phyloP scores from a whole-genome alignment of 1,140 invertebrate species.

The Lithobius niger region DNA sequence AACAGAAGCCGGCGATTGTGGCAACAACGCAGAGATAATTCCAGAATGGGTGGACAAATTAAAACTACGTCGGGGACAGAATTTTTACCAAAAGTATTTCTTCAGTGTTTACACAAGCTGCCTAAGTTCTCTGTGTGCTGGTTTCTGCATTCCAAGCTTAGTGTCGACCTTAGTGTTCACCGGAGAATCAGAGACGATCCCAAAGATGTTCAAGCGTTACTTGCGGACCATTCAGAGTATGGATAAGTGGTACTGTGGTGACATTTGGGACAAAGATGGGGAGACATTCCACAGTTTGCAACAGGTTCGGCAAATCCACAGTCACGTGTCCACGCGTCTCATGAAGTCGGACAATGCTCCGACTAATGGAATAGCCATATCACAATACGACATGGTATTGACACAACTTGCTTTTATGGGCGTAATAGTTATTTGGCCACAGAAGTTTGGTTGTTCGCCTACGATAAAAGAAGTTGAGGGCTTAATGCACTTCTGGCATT shows the following conservation, averaged over 20 bases:
- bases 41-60: not conserved
- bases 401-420: constrained; percentile 60
- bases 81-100: constrained; percentile 3
- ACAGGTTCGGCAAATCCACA: constrained; percentile 35
- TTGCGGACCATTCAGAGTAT: constrained; percentile 54
- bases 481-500: constrained; percentile 70
- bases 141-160: constrained; percentile 23
- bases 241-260: constrained; percentile 52
- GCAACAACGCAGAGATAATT: not conserved
- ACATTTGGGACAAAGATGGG: constrained; percentile 37
- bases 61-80: not conserved
- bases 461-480: constrained; percentile 49
- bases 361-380: too few species aligned
- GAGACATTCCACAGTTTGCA: constrained; percentile 32
- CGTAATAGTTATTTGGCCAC: constrained; percentile 47
- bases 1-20: not conserved
- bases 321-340: constrained; percentile 26
- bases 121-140: constrained; percentile 7
- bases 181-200: constrained; percentile 33
- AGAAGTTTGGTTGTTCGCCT: constrained; percentile 45
- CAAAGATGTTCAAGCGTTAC: constrained; percentile 57
- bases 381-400: constrained; percentile 65
- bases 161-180: constrained; percentile 35
- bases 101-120: not conserved
- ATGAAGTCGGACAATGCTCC: constrained; percentile 17